A percentile compares a stretch with the other conserved stretches of the same genome.
Evolutionary conservation across 2,888 invertebrate genomes (phyloP).

Genomic region (Acrocyrtus sp.): DNA sequence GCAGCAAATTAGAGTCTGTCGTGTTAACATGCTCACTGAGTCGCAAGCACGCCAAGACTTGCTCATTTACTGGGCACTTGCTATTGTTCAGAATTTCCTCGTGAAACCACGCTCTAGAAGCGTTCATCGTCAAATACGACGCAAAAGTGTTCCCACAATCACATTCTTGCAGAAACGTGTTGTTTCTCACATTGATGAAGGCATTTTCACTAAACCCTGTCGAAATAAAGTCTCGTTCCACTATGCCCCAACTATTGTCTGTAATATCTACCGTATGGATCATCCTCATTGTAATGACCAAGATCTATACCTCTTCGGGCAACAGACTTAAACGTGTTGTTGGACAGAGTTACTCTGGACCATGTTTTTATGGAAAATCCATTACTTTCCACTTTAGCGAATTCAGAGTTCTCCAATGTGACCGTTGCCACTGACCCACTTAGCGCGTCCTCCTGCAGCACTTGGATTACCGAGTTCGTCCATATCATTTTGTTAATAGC

Average conservation of each 20-base stretch:
- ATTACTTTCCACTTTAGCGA: slow-evolving; percentile 71
- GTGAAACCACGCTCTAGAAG: slow-evolving; percentile 57
- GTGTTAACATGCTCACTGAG: slow-evolving; percentile 27
- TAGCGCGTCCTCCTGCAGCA: slow-evolving; percentile 49
- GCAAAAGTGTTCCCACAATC: slow-evolving; percentile 50
- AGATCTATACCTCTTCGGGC: slow-evolving; percentile 70
- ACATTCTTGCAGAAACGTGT: slow-evolving; percentile 55
- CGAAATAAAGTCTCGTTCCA: slow-evolving; percentile 58
- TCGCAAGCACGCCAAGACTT: slow-evolving; percentile 50
- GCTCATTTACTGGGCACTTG: slow-evolving; percentile 54
- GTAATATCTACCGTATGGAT: slow-evolving; percentile 69
- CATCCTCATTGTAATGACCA: slow-evolving; percentile 65
- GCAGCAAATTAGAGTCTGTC: slow-evolving; percentile 28
- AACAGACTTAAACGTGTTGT: slow-evolving; percentile 74
- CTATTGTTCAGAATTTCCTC: slow-evolving; percentile 59
- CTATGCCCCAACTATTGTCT: slow-evolving; percentile 71
- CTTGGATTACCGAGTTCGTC: slow-evolving; percentile 43
- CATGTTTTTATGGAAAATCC: slow-evolving; percentile 76
- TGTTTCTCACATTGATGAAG: slow-evolving; percentile 50
- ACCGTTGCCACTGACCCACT: slow-evolving; percentile 51
- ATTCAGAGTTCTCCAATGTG: slow-evolving; percentile 65
- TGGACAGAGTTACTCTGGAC: slow-evolving; percentile 73
- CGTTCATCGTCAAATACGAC: slow-evolving; percentile 46
- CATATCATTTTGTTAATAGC: slow-evolving; percentile 56
- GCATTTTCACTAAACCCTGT: slow-evolving; percentile 51